Conservation (phyloP, 23 tunicate genomes). For the Phallusia fumigata region DNA sequence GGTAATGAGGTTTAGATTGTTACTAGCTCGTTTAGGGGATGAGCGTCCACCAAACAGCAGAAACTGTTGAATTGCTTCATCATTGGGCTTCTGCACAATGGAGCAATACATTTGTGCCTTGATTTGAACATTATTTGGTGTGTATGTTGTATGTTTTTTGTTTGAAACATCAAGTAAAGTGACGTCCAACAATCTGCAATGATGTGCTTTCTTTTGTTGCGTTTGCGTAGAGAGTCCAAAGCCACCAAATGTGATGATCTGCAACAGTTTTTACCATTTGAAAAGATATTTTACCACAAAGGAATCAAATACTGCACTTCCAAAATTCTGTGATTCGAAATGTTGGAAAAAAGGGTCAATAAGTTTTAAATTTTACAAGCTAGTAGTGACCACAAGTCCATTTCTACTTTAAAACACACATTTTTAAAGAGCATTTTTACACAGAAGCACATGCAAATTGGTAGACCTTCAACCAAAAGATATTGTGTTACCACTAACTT, state of each 20-base stretch:
- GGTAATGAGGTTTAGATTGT: conserved; percentile 7
- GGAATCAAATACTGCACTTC: no score
- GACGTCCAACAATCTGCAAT: not conserved
- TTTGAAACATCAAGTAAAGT: not conserved
- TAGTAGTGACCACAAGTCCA: no score
- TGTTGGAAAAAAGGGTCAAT: no score
- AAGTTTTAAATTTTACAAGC: no score
- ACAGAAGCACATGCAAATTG: no score
- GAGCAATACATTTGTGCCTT: not conserved
- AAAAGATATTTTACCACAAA: no score
- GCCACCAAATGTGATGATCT: not conserved
- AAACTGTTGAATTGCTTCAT: not conserved
- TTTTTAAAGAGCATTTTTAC: no score
- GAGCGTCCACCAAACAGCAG: conserved; percentile 77
- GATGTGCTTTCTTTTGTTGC: not conserved
- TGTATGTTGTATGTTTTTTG: not conserved
- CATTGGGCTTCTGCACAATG: not conserved
- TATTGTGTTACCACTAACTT: no score
- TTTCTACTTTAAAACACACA: no score
- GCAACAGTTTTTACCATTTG: no score
- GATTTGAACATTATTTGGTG: not conserved
- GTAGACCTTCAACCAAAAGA: no score
- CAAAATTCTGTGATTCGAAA: no score
- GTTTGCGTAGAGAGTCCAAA: not conserved
- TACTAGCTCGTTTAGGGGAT: conserved; percentile 44